These are phyloP conservation scores for Morpho deidamia DNA, from an alignment of 2,888 invertebrate genomes.

Conservation along the genomic window DNA sequence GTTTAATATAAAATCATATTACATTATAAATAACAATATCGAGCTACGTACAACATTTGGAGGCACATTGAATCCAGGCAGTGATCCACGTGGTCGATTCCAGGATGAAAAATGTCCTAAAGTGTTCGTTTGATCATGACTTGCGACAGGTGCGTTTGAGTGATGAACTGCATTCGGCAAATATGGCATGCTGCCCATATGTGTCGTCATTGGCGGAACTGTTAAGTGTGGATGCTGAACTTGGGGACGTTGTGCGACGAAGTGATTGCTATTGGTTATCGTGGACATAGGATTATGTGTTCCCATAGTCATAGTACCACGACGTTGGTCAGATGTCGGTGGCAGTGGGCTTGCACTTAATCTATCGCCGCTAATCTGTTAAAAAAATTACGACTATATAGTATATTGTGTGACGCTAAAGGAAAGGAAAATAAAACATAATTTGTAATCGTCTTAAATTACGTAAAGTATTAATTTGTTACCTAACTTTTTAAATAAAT, in stretches of 20 bases:
- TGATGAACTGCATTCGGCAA: slow-evolving; percentile 47
- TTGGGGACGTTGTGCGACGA: slow-evolving; percentile 31
- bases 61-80: slow-evolving; percentile 53
- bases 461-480: no score
- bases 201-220: slow-evolving; percentile 28
- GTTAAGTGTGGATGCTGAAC: slow-evolving; percentile 22
- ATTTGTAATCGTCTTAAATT: no score
- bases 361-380: slow-evolving; percentile 50
- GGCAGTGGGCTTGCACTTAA: slow-evolving; percentile 59
- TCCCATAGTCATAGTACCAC: slow-evolving; percentile 39
- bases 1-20: no score
- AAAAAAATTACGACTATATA: background rate
- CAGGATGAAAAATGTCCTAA: slow-evolving; percentile 49
- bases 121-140: slow-evolving; percentile 42
- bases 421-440: no score
- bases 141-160: slow-evolving; percentile 30
- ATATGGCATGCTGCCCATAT: slow-evolving; percentile 62
- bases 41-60: slow-evolving; percentile 43
- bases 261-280: slow-evolving; percentile 38
- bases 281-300: slow-evolving; percentile 24
- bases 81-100: slow-evolving; percentile 51
- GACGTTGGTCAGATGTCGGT: slow-evolving; percentile 44
- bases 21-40: no score
- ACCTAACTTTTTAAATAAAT: no score
- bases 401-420: no score